Base-by-base conservation (phyloP, 2,113 vertebrate genomes). In the Nycticebus coucang region DNA sequence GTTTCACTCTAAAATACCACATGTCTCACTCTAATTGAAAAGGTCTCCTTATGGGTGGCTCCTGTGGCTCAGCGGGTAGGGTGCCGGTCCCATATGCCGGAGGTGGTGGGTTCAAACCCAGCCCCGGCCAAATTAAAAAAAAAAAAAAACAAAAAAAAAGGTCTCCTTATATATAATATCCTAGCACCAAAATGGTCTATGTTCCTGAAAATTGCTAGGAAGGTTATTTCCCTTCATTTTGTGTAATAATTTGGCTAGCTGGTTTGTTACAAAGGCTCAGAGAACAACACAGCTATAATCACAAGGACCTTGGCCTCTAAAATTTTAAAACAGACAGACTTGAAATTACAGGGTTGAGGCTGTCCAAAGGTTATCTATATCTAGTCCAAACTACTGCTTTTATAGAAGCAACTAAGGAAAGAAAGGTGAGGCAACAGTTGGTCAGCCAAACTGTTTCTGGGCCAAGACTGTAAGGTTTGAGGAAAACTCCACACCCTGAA, bases 251-350 rank as follows among this genome's bases (percentile, higher is more conserved):
- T 77, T 93, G 85, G 68, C 33, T 87, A 59, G 18, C 45, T 81
- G 11, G 55, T n/a, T 85, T 69, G 5, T 77, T 60, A 60, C 59
- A 50, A 80, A 86, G 85, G 8, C 18, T 86, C 60, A 87, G 64
- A 85, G 77, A 86, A 69, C 72, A 86, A 69, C 66, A 93, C 41
- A 53, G 74, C 75, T 68, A 88, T 88, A 75, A 83, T 77, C 62
- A 74, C 50, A 64, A 96, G 33, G 45, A 71, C 19, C 21, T 80
- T 69, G 37, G 35, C 33, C 64, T 75, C 59, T 17, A 53, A 93
- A 91, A 93, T 71, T 91, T 94, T 89, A 74, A 96, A 96, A 80
- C 19, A 55, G 11, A 71, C 5, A 69, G 60, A 68, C n/a, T 72
- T 33, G 30, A 91, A 95, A 83, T 89, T 60, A 91, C 12, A 95